phyloP scores from a whole-genome alignment of 37 sponge, comb jelly and placozoan genomes.

The Beroe ovata region DNA sequence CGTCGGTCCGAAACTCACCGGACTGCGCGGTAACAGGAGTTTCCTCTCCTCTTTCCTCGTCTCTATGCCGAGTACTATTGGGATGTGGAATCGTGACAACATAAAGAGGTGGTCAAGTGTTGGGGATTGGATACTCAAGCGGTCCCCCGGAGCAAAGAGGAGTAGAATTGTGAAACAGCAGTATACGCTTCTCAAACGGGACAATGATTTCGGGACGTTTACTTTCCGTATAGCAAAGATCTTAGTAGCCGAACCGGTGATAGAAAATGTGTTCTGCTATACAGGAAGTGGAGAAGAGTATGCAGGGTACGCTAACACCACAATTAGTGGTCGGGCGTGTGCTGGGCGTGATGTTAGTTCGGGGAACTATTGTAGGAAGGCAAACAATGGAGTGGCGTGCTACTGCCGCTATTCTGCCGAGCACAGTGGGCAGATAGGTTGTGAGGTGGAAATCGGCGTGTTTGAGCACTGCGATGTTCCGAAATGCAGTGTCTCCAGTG shows the following conservation, averaged over 20 bases:
- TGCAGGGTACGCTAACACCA: not conserved
- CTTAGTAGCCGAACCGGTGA: not conserved
- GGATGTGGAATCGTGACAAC: not conserved
- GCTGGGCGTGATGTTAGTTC: too few relatives aligned
- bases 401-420: not conserved
- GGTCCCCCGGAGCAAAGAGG: not conserved
- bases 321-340: not conserved
- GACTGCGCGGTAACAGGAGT: not conserved
- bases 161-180: not conserved
- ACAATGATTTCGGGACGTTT: not conserved
- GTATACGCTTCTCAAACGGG: not conserved
- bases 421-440: not conserved
- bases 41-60: not conserved
- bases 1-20: not conserved
- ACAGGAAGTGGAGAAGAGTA: not conserved
- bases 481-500: not conserved
- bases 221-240: not conserved
- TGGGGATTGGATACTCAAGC: not conserved
- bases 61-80: not conserved
- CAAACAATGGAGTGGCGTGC: not conserved
- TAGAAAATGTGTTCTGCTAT: not conserved
- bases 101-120: not conserved
- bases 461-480: not conserved
- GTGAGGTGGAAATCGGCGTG: not conserved
- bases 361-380: not conserved